Evolutionary conservation across 2,113 vertebrate genomes (phyloP).

Genomic region (Peucedramus taeniatus): DNA sequence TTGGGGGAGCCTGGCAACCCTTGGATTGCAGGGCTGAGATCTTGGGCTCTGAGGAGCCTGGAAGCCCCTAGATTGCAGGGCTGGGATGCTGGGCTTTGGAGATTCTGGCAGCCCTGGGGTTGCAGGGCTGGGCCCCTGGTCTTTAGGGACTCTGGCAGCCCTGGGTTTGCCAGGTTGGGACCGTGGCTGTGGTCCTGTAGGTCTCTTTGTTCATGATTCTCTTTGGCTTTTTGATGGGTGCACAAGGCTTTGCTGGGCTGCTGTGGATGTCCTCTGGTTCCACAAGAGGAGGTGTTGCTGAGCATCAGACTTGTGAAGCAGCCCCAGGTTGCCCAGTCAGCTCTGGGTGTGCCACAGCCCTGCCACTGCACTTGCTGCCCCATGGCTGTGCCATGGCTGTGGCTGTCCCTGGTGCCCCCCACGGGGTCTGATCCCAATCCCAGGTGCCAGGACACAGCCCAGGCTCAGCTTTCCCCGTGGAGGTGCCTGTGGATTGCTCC

Average conservation of each 20-base stretch:
- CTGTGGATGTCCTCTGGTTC: accelerated
- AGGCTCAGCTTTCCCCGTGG: accelerated
- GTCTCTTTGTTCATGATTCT: background rate
- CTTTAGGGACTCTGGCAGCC: accelerated
- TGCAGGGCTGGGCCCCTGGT: background rate
- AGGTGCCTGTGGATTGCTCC: background rate
- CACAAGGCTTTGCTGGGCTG: accelerated
- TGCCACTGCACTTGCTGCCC: background rate
- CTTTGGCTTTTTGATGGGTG: accelerated
- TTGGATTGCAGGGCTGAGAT: background rate
- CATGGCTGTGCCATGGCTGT: no score
- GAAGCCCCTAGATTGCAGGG: accelerated
- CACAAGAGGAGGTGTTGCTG: accelerated
- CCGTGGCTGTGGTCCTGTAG: accelerated
- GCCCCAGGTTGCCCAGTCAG: accelerated
- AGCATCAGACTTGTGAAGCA: accelerated
- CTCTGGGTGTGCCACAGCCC: background rate
- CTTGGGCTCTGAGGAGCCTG: background rate
- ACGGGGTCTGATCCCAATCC: accelerated
- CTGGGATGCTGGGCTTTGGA: background rate
- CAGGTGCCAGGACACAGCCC: background rate
- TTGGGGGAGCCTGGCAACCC: accelerated
- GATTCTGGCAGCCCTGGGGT: accelerated
- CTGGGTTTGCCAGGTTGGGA: background rate
- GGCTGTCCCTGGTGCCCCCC: background rate